These are phyloP conservation scores for Agrotis segetum DNA, from an alignment of 2,888 invertebrate species.

Conservation along the genomic window DNA sequence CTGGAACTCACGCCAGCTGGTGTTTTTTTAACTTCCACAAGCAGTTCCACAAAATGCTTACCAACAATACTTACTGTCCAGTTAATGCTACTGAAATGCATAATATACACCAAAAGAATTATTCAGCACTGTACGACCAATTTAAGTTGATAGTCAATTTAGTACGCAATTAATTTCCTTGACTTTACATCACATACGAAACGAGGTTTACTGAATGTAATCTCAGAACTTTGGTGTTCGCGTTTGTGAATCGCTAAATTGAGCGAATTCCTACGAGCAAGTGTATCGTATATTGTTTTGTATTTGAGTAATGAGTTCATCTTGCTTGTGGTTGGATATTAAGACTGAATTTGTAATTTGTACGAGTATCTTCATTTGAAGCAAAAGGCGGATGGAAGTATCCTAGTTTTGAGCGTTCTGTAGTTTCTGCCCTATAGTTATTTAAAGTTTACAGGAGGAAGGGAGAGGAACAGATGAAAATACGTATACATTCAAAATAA, in stretches of 20 bases:
- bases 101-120: neutral
- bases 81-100: neutral
- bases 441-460: too few relatives aligned
- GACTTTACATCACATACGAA: constrained; percentile 43
- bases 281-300: constrained; percentile 44
- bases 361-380: neutral
- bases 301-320: neutral
- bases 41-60: neutral
- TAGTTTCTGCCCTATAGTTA: neutral
- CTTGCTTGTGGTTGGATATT: neutral
- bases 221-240: constrained; percentile 39
- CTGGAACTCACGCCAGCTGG: neutral
- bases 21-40: neutral
- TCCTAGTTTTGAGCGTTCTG: too few relatives aligned
- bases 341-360: constrained; percentile 6
- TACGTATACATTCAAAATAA: too few relatives aligned
- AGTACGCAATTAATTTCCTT: constrained; percentile 4
- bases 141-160: constrained; percentile 5
- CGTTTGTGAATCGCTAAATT: constrained; percentile 53
- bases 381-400: neutral
- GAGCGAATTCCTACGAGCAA: constrained; percentile 45
- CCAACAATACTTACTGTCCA: neutral
- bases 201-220: constrained; percentile 51
- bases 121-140: neutral
- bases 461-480: too few relatives aligned